Conservation (phyloP, 2,797 vertebrate species). For the Babyrousa celebensis region DNA sequence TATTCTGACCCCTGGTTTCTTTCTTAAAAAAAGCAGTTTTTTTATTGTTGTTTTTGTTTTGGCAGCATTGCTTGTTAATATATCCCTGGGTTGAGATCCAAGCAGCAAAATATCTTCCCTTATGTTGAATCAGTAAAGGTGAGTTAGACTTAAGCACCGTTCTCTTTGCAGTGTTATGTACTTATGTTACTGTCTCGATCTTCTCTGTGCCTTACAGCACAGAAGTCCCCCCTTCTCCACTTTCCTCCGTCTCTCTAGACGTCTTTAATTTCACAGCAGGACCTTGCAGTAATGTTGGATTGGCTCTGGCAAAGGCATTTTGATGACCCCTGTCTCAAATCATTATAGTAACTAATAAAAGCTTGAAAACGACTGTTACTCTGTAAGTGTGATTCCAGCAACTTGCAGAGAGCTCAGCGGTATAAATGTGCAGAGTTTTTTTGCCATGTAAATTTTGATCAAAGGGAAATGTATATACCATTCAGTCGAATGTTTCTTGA, state of each 20-base stretch:
- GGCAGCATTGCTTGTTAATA: slow-evolving; percentile 20
- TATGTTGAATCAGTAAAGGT: neutral
- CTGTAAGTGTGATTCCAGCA: neutral
- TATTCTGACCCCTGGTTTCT: neutral
- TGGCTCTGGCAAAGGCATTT: slow-evolving; percentile 78
- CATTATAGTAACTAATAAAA: slow-evolving; percentile 83
- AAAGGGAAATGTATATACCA: slow-evolving; percentile 69
- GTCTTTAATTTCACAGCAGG: slow-evolving; percentile 73
- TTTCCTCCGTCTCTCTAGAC: neutral
- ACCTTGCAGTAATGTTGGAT: slow-evolving; percentile 61
- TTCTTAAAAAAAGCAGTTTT: slow-evolving; percentile 9
- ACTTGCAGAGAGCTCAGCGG: slow-evolving; percentile 66
- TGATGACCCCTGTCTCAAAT: slow-evolving; percentile 80
- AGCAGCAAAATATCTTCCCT: neutral
- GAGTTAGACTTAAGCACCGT: neutral
- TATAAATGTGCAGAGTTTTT: slow-evolving; percentile 63
- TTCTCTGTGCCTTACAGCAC: neutral
- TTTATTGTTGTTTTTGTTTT: neutral
- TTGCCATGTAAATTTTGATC: slow-evolving; percentile 78
- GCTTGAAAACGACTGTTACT: slow-evolving; percentile 76
- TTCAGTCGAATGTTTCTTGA: slow-evolving; percentile 70
- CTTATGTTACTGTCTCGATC: neutral
- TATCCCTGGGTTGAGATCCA: neutral
- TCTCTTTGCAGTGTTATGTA: neutral
- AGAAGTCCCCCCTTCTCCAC: neutral